Base-by-base conservation (phyloP, 2,113 vertebrate genomes). In the Progne subis region DNA sequence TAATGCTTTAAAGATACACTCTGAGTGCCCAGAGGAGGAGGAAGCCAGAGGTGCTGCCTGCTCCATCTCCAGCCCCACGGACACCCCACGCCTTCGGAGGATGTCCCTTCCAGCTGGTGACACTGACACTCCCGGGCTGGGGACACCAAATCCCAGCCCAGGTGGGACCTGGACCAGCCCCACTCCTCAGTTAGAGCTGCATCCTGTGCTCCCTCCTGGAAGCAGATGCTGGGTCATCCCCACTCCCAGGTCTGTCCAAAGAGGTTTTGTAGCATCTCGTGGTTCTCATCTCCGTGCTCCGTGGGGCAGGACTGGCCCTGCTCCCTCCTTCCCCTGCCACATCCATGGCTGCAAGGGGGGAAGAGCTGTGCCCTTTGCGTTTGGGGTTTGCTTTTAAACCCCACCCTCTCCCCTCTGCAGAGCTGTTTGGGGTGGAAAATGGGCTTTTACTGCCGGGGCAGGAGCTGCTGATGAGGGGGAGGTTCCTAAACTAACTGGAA, bases 21-120 rank as follows among this genome's bases (percentile, higher is more conserved):
- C 71, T 39, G 46, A 46, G 14, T 8, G 39, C 37, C 25, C 2
- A 21, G 43, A 78, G 76, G 47, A 85, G 55, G 74, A 77, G 50
- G 74, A 70, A 32, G 46, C 23, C 76, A 46, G 7, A 82, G 52
- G 39, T 37, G 28, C 37, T 32, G 74, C 77, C 76, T 46, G 55
- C 82, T 55, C 15, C 16, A 3, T 1, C 32, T 8, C 34, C 65
- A 75, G 60, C 78, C 49, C 77, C 37, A 2, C 2, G 0, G 17
- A 18, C 37, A 37, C 37, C 37, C 37, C 37, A 37, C 37, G 9
- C 37, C 37, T 60, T 5, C 0, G 0, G 16, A 34, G 53, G 6
- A 32, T 2, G 0, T 37, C 25, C 53, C 53, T 50, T 49, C 65
- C 3, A 1, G 4, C 0, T 1, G 47, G n/a, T n/a, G n/a, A n/a